Base-by-base conservation (phyloP, 2,113 vertebrate genomes). In the Nycticryphes semicollaris region DNA sequence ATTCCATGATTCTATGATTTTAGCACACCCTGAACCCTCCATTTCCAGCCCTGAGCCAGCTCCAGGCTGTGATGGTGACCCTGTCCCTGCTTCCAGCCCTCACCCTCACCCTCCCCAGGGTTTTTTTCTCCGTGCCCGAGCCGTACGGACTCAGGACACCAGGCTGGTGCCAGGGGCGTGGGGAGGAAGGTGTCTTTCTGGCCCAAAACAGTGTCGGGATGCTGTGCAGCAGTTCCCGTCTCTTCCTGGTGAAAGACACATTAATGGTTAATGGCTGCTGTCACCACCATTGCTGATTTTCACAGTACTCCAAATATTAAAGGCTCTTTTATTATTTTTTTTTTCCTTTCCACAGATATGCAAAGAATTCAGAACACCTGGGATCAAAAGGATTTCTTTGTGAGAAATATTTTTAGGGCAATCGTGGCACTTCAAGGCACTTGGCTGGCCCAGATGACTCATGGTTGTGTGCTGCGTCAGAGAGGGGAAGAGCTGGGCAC, bases 151-250 rank as follows among this genome's bases (percentile, higher is more conserved):
- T 27, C 3, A 2, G 9, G 47, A 16, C 47, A 31, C 25, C 41
- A 5, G 11, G 12, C 20, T 12, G 39, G 21, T 30, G 23, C n/a
- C 16, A 3, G 0, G 4, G 41, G 10, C 28, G 2, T 3, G 2
- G 30, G 37, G 17, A 30, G 45, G 33, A 45, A 59, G 37, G 35
- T 1, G 5, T 14, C 25, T 18, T 21, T 73, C 33, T 35, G 56
- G 12, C 70, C 62, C 14, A 17, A 18, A 60, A 14, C 10, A 14
- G 28, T 1, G 23, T 7, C 39, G 19, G 13, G 22, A 6, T 19
- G 6, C 41, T 19, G 17, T 3, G 18, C 39, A 0, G 0, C 14
- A 0, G 7, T 10, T 47, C 22, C 66, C 12, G 9, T 7, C 37
- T 59, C 45, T 14, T 37, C 54, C 64, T 30, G 27, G 31, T 45